Percentiles rank a stretch among this genome's conserved stretches.
These are phyloP conservation scores for Chionomys nivalis DNA, from an alignment of 2,113 vertebrate genomes.

Conservation along the genomic window DNA sequence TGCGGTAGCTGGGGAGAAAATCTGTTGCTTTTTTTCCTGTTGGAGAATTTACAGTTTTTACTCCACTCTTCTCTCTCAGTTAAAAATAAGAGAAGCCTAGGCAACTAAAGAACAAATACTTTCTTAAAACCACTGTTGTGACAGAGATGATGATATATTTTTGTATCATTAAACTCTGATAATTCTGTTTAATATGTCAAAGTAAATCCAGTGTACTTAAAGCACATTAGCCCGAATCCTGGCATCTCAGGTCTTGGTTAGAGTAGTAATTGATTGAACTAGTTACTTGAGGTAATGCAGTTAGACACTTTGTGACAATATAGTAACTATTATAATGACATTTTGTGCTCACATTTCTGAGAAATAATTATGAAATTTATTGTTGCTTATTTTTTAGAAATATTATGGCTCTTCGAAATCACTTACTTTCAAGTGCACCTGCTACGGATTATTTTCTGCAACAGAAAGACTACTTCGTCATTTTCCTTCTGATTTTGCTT, in stretches of 20 bases:
- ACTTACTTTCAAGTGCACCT: slow-evolving; percentile 85
- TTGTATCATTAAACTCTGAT: neutral
- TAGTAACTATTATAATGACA: neutral
- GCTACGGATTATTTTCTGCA: slow-evolving; percentile 92
- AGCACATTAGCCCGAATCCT: neutral
- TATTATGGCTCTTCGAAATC: slow-evolving; percentile 91
- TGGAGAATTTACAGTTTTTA: slow-evolving; percentile 43
- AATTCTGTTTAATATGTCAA: neutral
- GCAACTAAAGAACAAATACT: slow-evolving; percentile 41
- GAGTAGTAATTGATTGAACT: neutral
- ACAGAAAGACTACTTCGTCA: slow-evolving; percentile 94
- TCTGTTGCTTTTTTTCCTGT: slow-evolving; percentile 9
- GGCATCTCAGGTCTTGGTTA: neutral
- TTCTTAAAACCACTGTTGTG: slow-evolving; percentile 28
- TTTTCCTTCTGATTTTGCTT: slow-evolving; percentile 92
- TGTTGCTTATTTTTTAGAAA: slow-evolving; percentile 89
- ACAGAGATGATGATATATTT: slow-evolving; percentile 29
- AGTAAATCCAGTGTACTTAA: neutral
- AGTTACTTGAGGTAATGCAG: slow-evolving; percentile 27
- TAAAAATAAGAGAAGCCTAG: slow-evolving; percentile 1
- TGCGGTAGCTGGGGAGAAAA: slow-evolving; percentile 24
- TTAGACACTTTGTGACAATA: neutral
- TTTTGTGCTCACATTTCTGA: slow-evolving; percentile 55
- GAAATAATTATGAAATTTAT: slow-evolving; percentile 53
- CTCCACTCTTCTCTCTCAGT: neutral